Conservation (phyloP, 2,113 vertebrate species). For the Protobothrops flavoviridis region DNA sequence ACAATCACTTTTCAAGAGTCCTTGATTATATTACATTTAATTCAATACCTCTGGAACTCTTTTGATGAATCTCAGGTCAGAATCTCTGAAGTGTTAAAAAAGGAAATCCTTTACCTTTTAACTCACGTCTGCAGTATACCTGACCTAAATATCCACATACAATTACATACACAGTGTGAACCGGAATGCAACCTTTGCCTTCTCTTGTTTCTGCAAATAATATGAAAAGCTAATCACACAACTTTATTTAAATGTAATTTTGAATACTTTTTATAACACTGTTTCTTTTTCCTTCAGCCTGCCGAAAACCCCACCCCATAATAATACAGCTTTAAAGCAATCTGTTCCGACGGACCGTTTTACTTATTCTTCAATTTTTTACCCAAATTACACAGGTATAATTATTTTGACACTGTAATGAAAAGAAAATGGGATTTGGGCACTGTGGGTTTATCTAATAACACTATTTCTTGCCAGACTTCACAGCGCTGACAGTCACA, state of each 20-base stretch:
- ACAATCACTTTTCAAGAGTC: conserved; percentile 43
- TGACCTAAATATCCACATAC: background rate
- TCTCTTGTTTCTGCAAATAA: conserved; percentile 55
- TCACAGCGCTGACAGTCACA: conserved; percentile 84
- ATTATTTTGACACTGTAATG: conserved; percentile 89
- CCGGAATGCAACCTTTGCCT: conserved; percentile 48
- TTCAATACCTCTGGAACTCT: conserved; percentile 53
- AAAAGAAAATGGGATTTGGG: conserved; percentile 90
- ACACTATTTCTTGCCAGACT: conserved; percentile 85
- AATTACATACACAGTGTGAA: conserved; percentile 34
- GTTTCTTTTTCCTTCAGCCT: conserved; percentile 44
- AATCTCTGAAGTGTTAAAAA: conserved; percentile 50
- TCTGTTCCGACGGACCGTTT: conserved; percentile 77
- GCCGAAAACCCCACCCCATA: conserved; percentile 70
- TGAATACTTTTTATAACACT: conserved; percentile 44
- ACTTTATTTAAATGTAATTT: conserved; percentile 71
- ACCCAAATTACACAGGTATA: conserved; percentile 87
- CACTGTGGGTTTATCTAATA: conserved; percentile 86
- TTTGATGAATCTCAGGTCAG: conserved; percentile 46
- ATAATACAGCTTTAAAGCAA: conserved; percentile 72
- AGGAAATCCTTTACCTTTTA: conserved; percentile 49
- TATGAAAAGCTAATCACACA: conserved; percentile 59
- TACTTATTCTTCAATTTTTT: conserved; percentile 81
- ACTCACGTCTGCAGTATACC: conserved; percentile 46
- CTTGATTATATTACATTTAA: conserved; percentile 42